phyloP scores from a whole-genome alignment of 2,113 vertebrate species.

The Mionectes macconnelli region DNA sequence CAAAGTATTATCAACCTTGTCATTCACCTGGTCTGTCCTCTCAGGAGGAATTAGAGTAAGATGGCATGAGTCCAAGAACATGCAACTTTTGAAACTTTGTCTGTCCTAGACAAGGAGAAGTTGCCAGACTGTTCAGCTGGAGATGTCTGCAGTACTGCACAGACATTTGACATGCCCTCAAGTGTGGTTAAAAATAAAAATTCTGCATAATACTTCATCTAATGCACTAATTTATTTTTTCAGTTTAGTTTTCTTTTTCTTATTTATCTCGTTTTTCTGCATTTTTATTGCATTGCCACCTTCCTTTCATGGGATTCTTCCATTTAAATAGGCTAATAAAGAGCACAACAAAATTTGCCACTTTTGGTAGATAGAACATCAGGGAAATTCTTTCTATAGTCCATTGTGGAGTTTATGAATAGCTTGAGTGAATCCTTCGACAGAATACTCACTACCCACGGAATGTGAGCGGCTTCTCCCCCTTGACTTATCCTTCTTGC shows the following conservation, averaged over 20 bases:
- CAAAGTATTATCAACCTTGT: constrained; percentile 11
- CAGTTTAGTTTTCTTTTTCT: background rate
- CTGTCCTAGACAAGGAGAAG: background rate
- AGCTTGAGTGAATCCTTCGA: background rate
- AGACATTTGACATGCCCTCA: background rate
- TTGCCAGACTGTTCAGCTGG: constrained; percentile 24
- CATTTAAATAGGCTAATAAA: background rate
- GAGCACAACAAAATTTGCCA: background rate
- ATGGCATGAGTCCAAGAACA: constrained; percentile 3
- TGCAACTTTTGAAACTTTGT: background rate
- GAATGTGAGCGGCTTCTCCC: background rate
- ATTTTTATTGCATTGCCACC: background rate
- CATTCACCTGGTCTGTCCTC: background rate
- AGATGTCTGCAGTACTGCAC: background rate
- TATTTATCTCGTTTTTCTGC: background rate
- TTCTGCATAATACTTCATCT: background rate
- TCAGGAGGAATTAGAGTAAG: background rate
- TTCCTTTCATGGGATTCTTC: background rate
- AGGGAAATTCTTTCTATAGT: background rate
- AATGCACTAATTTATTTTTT: background rate
- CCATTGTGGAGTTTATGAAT: background rate
- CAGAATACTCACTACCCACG: fast-evolving
- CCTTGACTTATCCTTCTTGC: background rate
- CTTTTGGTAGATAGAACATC: background rate
- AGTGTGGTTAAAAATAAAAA: background rate